Conservation (phyloP, 2,797 vertebrate species). For the Taenioides sp. region DNA sequence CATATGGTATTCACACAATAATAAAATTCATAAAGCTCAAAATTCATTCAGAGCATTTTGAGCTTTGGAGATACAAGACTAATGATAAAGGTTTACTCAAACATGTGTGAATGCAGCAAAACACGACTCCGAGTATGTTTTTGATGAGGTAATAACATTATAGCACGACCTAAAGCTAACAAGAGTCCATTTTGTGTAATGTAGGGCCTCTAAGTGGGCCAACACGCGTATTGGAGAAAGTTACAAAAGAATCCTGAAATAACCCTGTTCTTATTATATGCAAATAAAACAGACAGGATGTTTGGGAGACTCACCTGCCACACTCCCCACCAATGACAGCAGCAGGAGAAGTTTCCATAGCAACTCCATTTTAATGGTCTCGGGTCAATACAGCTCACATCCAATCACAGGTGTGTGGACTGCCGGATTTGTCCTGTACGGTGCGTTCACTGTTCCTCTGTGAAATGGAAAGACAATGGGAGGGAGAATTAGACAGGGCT, state of each 20-base stretch:
- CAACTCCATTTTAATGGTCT: conserved; percentile 92
- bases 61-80: no score
- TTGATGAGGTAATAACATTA: no score
- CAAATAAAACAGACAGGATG: conserved; percentile 47
- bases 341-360: conserved; percentile 92
- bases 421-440: conserved; percentile 67
- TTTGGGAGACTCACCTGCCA: conserved; percentile 86
- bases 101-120: no score
- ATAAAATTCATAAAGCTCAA: no score
- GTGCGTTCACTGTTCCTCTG: conserved; percentile 75
- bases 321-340: conserved; percentile 84
- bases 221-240: no score
- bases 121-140: no score
- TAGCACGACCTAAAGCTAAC: no score
- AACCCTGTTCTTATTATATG: conserved; percentile 20
- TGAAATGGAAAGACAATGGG: conserved; percentile 64
- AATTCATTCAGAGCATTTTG: no score
- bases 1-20: no score
- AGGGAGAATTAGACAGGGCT: conserved; percentile 41
- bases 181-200: no score
- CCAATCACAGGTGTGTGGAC: conserved; percentile 72
- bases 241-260: conserved; percentile 26
- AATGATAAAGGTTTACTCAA: no score
- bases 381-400: conserved; percentile 76
- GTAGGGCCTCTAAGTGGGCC: no score